These are phyloP conservation scores for Euphydryas editha DNA, from an alignment of 2,888 invertebrate species.

Conservation along the genomic window DNA sequence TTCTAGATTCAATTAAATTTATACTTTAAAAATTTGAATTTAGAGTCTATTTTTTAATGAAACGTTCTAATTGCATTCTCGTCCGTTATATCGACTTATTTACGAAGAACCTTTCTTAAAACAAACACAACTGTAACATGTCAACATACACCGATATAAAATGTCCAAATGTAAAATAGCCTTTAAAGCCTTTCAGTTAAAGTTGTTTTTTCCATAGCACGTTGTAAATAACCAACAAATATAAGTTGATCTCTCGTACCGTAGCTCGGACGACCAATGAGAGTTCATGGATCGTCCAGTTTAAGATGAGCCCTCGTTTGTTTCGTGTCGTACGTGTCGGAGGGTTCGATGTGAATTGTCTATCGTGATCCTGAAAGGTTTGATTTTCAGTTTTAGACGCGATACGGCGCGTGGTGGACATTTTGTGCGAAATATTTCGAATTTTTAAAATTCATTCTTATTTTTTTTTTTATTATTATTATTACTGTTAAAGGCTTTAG, in stretches of 20 bases:
- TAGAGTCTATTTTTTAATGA: conserved; percentile 8
- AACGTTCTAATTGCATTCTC: conserved; percentile 15
- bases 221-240: conserved; percentile 8
- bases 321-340: neutral
- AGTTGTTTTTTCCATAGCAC: neutral
- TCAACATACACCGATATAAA: neutral
- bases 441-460: neutral
- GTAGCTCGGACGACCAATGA: conserved; percentile 8
- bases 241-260: conserved; percentile 17
- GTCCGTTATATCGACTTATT: conserved; percentile 13
- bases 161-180: neutral
- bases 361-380: conserved; percentile 24
- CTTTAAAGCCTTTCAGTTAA: neutral
- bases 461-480: neutral
- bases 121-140: conserved; percentile 4
- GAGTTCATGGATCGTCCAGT: conserved; percentile 15
- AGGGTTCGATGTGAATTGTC: conserved; percentile 42
- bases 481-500: neutral
- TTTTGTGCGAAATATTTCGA: neutral
- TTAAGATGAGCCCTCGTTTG: conserved; percentile 7
- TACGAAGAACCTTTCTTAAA: conserved; percentile 9
- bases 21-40: neutral
- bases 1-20: conserved; percentile 1
- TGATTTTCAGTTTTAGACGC: conserved; percentile 45
- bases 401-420: conserved; percentile 42